A percentile compares a stretch with the other conserved stretches of the same genome.
Evolutionary conservation across 37 sponge, comb jelly and placozoan species (phyloP).

Genomic region (Mnemiopsis leidyi): DNA sequence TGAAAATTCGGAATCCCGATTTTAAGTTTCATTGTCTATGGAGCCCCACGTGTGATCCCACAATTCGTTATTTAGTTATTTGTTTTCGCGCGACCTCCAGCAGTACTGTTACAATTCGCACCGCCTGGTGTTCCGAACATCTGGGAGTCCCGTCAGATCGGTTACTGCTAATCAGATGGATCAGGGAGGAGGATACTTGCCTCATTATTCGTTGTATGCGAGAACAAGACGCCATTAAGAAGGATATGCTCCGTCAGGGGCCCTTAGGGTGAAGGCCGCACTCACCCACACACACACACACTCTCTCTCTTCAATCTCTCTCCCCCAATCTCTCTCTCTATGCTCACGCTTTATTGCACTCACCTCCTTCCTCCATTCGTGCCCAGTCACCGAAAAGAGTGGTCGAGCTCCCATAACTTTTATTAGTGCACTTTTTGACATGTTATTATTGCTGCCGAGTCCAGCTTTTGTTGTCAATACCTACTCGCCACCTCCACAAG

Average conservation of each 20-base stretch:
- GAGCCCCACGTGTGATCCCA: neutral
- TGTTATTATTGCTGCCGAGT: conserved; percentile 32
- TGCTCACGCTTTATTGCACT: neutral
- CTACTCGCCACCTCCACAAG: neutral
- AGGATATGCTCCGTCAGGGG: neutral
- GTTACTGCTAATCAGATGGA: no score
- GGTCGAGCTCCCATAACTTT: neutral
- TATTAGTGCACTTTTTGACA: conserved; percentile 50
- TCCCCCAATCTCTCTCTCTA: neutral
- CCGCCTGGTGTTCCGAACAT: neutral
- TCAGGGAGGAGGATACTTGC: no score
- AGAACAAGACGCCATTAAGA: neutral
- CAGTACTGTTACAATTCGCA: neutral
- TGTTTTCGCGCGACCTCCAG: neutral
- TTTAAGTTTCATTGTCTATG: neutral
- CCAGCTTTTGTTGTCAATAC: neutral
- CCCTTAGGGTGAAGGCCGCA: neutral
- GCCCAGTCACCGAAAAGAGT: neutral
- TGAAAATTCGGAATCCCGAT: neutral
- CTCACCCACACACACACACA: no score
- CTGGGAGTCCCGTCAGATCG: neutral
- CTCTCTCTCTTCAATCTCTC: no score
- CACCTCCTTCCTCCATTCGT: neutral
- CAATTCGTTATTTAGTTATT: no score
- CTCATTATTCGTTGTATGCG: neutral